These are phyloP conservation scores for Furcula furcula DNA, from an alignment of 2,888 invertebrate species.

Conservation along the genomic window DNA sequence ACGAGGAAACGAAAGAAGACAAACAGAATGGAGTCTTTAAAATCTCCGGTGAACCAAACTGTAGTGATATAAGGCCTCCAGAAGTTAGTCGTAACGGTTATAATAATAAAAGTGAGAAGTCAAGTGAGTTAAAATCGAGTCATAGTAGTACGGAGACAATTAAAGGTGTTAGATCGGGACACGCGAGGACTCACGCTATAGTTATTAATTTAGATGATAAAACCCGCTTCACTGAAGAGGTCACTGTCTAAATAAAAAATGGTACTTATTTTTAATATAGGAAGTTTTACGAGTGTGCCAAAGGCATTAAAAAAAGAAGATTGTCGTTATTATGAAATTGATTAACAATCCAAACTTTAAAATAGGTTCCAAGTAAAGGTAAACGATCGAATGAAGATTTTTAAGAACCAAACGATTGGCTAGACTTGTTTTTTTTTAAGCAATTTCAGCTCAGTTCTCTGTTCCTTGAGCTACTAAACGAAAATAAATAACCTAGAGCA, in stretches of 20 bases:
- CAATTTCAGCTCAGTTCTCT: too few species aligned
- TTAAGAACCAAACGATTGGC: too few species aligned
- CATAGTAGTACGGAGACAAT: slow-evolving; percentile 64
- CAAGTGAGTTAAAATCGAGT: slow-evolving; percentile 60
- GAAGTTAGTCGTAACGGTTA: slow-evolving; percentile 62
- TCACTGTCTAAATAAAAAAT: slow-evolving; percentile 84
- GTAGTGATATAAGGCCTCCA: slow-evolving; percentile 68
- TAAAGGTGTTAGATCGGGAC: slow-evolving; percentile 81
- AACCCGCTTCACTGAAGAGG: slow-evolving; percentile 90
- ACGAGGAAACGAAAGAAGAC: slow-evolving; percentile 56
- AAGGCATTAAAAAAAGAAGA: background rate
- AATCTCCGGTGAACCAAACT: slow-evolving; percentile 72
- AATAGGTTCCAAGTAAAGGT: too few species aligned
- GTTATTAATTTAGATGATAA: slow-evolving; percentile 91
- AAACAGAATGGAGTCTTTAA: slow-evolving; percentile 71
- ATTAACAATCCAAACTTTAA: too few species aligned
- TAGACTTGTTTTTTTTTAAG: too few species aligned
- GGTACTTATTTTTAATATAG: slow-evolving; percentile 44
- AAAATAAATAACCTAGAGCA: too few species aligned
- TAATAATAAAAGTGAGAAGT: slow-evolving; percentile 58
- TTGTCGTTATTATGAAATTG: too few species aligned
- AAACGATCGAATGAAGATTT: too few species aligned
- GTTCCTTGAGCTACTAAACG: too few species aligned
- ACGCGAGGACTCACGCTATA: slow-evolving; percentile 88
- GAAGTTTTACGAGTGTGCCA: slow-evolving; percentile 10